Percentiles rank a stretch among this genome's conserved stretches.
Evolutionary conservation across 2,113 vertebrate species (phyloP).

Genomic region (Tachysurus vachellii): DNA sequence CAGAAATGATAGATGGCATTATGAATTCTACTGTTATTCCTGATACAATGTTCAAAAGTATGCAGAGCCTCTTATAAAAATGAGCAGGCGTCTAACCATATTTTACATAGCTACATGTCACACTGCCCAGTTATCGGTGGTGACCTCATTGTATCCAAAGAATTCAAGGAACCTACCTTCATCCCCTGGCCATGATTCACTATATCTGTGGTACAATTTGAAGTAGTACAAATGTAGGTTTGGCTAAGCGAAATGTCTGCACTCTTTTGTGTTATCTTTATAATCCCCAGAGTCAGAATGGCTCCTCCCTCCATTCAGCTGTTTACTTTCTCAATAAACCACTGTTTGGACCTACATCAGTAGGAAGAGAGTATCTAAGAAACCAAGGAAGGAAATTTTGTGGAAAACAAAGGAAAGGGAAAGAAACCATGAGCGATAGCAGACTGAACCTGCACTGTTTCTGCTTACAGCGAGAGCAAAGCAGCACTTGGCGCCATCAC

Average conservation of each 20-base stretch:
- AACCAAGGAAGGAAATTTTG: slow-evolving; percentile 82
- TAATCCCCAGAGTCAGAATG: slow-evolving; percentile 61
- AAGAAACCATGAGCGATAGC: slow-evolving; percentile 77
- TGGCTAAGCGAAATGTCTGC: slow-evolving; percentile 67
- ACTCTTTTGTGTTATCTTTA: slow-evolving; percentile 62
- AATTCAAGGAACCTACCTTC: background rate
- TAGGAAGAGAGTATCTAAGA: slow-evolving; percentile 80
- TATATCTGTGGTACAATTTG: slow-evolving; percentile 64
- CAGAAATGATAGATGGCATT: slow-evolving; percentile 15
- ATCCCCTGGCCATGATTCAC: slow-evolving; percentile 59
- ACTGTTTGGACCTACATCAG: slow-evolving; percentile 82
- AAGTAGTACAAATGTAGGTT: slow-evolving; percentile 65
- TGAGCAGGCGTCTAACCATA: background rate
- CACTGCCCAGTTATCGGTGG: background rate
- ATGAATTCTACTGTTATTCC: slow-evolving; percentile 29
- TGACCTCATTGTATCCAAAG: slow-evolving; percentile 12
- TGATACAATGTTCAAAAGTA: background rate
- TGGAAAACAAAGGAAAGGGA: slow-evolving; percentile 82
- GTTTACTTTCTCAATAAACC: slow-evolving; percentile 81
- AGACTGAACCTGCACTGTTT: slow-evolving; percentile 72
- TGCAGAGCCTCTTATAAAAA: background rate
- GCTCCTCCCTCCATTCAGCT: slow-evolving; percentile 75
- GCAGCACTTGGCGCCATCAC: slow-evolving; percentile 75
- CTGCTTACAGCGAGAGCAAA: slow-evolving; percentile 73
- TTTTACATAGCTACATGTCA: background rate